Evolutionary conservation across 2,113 vertebrate species (phyloP), one percentile per base, ranked within the genome.

Genomic region (Pterocles burchelli): DNA sequence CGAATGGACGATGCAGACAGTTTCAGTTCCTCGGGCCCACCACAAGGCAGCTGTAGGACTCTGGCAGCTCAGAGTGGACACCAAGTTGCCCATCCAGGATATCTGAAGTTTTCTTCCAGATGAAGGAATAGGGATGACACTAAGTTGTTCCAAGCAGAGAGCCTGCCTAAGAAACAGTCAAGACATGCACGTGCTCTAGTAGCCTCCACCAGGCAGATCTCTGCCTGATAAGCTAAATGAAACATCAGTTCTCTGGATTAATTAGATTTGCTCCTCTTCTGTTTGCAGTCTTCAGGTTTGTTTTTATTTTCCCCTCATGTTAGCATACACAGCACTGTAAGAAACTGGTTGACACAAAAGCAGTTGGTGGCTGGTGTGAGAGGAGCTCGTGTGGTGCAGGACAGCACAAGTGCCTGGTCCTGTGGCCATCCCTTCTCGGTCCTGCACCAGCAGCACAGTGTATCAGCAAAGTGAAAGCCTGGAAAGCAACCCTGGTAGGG

Each of bases 141-240:
- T 21, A 43, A 57, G 7, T 10, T 13, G n/a, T 75, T n/a, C 51
- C 24, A 84, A 68, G 38, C 54, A 73, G 58, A 52, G 18, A 48
- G 21, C 14, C 31, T 57, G 21, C 8, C 17, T 41, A 31, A 85
- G 43, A 52, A 61, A 29, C 1, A 45, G 17, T 18, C 46, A 62
- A 46, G 70, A 65, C 5, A 29, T 0, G 1, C 3, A 9, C 6
- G 0, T 49, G 20, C 11, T 68, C 25, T 11, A 8, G 36, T 24
- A 80, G 19, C 38, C 34, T 26, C 52, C 51, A 62, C 11, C 25
- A 36, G 48, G 12, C 49, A 24, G 48, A 66, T 34, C 3, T 73
- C 59, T 61, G 24, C 49, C 38, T 17, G 12, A 48, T 51, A 49
- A 74, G 3, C 17, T 65, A 66, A 63, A 66, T 36, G 28, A 34